Evolutionary conservation across 1,140 invertebrate species (phyloP).

Genomic region (Cataglyphis hispanica): DNA sequence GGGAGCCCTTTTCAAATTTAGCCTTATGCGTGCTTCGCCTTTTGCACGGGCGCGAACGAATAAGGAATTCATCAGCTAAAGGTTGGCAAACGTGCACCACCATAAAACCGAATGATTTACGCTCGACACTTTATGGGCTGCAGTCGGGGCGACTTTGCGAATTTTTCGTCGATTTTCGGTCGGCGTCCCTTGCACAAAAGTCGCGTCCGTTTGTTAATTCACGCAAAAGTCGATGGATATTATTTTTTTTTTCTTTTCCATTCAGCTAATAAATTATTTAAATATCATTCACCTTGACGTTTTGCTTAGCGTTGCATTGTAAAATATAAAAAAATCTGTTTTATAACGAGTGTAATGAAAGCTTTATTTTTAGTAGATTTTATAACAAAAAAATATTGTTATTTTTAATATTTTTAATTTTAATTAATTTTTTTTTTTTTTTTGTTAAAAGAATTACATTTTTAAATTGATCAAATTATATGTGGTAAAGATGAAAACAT

Average conservation of each 20-base stretch:
- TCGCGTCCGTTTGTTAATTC: constrained; percentile 31
- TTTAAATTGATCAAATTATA: not conserved
- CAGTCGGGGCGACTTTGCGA: constrained; percentile 83
- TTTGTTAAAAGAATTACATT: not conserved
- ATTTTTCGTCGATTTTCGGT: constrained; percentile 85
- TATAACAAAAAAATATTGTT: not conserved
- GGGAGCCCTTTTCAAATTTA: constrained; percentile 40
- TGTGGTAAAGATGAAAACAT: not conserved
- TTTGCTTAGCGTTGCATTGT: not conserved
- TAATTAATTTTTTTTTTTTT: not conserved
- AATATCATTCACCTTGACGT: not conserved
- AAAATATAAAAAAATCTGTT: not conserved
- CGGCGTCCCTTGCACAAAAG: constrained; percentile 24
- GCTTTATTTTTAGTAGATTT: not conserved
- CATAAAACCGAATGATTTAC: constrained; percentile 87
- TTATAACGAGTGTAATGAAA: not conserved
- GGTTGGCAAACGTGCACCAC: constrained; percentile 85
- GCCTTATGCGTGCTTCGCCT: constrained; percentile 52
- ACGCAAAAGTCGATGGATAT: not conserved
- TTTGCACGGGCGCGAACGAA: constrained; percentile 64
- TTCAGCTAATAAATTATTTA: not conserved
- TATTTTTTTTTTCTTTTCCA: not conserved
- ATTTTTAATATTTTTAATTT: not conserved
- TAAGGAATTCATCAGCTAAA: constrained; percentile 86
- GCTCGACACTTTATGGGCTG: constrained; percentile 85